Evolutionary conservation across 2,113 vertebrate genomes (phyloP).

Genomic region (Eclectus roratus): DNA sequence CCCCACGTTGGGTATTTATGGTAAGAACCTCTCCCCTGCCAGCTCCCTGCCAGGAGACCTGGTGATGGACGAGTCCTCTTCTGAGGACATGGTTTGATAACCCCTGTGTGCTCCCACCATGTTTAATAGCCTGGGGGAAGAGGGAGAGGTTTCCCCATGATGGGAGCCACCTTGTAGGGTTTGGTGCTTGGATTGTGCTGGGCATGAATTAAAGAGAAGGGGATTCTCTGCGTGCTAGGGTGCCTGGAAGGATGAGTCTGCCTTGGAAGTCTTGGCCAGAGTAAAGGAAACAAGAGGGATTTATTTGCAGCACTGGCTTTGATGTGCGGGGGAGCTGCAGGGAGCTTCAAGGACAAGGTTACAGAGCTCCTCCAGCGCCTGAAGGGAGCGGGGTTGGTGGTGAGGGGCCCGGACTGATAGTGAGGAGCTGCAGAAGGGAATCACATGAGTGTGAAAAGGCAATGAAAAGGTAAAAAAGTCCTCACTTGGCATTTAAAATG

Average conservation of each 20-base stretch:
- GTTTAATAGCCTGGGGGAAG: fast-evolving
- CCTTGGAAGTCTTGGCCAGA: background rate
- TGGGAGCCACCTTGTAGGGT: background rate
- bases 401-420: background rate
- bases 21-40: background rate
- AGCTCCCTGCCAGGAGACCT: background rate
- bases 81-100: background rate
- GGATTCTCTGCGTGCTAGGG: fast-evolving
- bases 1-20: slow-evolving; percentile 29
- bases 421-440: background rate
- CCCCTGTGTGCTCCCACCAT: background rate
- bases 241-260: background rate
- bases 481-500: background rate
- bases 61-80: fast-evolving
- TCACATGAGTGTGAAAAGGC: background rate
- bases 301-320: background rate
- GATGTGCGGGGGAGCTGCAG: background rate
- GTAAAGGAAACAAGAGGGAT: background rate
- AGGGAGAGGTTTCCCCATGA: background rate
- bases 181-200: fast-evolving
- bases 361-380: background rate
- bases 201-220: background rate
- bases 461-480: background rate
- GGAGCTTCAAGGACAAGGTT: background rate
- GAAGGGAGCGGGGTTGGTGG: background rate